phyloP scores from a whole-genome alignment of 2,113 vertebrate genomes.

The Oryzias woworae region DNA sequence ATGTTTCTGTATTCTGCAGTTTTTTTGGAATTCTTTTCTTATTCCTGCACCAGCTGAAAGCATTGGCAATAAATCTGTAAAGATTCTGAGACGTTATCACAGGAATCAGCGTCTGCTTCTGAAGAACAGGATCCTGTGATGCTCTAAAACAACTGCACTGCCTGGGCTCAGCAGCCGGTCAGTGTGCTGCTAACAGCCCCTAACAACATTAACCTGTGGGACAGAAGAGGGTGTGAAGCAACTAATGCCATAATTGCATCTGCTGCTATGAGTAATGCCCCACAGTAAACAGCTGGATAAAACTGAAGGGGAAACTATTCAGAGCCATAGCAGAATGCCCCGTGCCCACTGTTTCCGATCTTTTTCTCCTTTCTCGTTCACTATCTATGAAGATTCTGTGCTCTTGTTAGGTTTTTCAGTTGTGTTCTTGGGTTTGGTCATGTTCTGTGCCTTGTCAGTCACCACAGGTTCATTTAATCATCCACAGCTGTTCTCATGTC shows the following conservation, averaged over 20 bases:
- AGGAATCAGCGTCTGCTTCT: too few species aligned
- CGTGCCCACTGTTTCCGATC: not conserved
- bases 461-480: too few species aligned
- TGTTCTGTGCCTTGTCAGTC: too few species aligned
- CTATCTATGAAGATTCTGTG: not conserved
- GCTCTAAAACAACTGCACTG: constrained; percentile 48
- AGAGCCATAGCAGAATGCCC: constrained; percentile 8
- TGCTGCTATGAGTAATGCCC: constrained; percentile 9
- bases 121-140: constrained; percentile 10
- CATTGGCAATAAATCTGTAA: too few species aligned
- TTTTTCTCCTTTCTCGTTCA: constrained; percentile 13
- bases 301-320: constrained; percentile 7
- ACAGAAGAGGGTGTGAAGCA: constrained; percentile 29
- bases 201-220: constrained; percentile 41
- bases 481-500: too few species aligned
- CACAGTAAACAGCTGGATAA: constrained; percentile 9
- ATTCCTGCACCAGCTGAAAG: too few species aligned
- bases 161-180: constrained; percentile 9
- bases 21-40: too few species aligned
- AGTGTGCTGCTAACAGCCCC: constrained; percentile 29
- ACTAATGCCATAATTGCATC: constrained; percentile 34
- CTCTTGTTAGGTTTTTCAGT: too few species aligned
- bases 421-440: too few species aligned
- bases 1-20: too few species aligned
- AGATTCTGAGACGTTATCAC: too few species aligned